These are phyloP conservation scores for Pristionchus arcanus DNA, from an alignment of 2,888 invertebrate genomes.

Conservation along the genomic window DNA sequence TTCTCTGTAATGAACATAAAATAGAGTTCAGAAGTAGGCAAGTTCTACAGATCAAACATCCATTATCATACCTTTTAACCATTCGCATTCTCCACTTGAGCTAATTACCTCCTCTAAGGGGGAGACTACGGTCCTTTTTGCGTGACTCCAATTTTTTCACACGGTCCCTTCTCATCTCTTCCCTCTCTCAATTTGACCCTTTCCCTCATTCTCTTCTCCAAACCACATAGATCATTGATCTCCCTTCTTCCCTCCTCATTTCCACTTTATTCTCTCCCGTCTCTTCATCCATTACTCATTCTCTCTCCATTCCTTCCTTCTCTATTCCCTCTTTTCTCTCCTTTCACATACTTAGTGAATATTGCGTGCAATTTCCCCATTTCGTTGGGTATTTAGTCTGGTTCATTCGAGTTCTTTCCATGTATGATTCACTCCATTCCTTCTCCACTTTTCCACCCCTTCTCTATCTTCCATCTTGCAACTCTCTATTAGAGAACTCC, in stretches of 20 bases:
- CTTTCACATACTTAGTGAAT: slow-evolving; percentile 1
- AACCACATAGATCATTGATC: slow-evolving; percentile 41
- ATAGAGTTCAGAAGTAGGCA: neutral
- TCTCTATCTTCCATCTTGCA: neutral
- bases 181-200: slow-evolving; percentile 20
- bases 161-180: neutral
- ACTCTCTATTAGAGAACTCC: neutral
- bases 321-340: neutral
- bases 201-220: slow-evolving; percentile 1
- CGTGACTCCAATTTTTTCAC: slow-evolving; percentile 50
- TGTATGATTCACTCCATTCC: neutral
- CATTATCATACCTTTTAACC: neutral
- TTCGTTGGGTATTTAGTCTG: slow-evolving; percentile 44
- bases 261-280: neutral
- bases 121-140: slow-evolving; percentile 7
- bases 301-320: neutral
- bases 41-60: neutral
- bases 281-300: neutral
- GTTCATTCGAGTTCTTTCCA: neutral
- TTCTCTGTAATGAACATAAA: neutral
- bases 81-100: neutral
- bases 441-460: neutral
- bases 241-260: neutral
- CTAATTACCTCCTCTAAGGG: neutral
- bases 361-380: slow-evolving; percentile 43